Evolutionary conservation across 2,113 vertebrate genomes (phyloP).

Genomic region (Romanogobio albipinnatus): DNA sequence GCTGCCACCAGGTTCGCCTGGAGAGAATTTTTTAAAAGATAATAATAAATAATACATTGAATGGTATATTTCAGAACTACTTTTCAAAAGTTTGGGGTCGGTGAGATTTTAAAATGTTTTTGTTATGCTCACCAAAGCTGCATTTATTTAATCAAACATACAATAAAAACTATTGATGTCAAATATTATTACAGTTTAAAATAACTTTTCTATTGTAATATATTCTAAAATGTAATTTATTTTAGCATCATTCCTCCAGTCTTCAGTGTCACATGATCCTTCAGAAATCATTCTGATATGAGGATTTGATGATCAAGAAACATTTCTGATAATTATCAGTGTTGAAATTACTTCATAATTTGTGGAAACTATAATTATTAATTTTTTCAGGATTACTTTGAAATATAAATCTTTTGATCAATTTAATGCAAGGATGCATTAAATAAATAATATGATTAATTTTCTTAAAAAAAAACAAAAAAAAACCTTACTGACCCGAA

Average conservation of each 20-base stretch:
- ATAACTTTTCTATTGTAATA: not conserved
- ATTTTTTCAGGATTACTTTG: no score
- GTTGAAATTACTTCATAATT: no score
- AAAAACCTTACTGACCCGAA: no score
- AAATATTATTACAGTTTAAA: not conserved
- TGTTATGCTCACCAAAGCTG: not conserved
- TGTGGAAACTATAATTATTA: no score
- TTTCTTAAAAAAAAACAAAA: no score
- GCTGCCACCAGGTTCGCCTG: constrained; percentile 95
- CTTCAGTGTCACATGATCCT: not conserved
- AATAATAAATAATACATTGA: not conserved
- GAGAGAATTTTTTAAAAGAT: not conserved
- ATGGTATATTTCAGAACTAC: not conserved
- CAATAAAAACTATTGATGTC: not conserved
- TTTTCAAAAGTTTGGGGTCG: not conserved
- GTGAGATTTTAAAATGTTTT: not conserved
- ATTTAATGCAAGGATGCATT: no score
- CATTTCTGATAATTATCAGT: no score
- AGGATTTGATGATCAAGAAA: not conserved
- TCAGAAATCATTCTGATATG: not conserved
- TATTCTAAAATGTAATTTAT: not conserved
- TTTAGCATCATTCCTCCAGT: not conserved
- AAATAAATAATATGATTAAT: no score
- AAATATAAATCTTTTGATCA: no score
- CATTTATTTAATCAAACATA: not conserved